These are phyloP conservation scores for Nesidiocoris tenuis DNA, from an alignment of 2,888 invertebrate genomes.

Conservation along the genomic window DNA sequence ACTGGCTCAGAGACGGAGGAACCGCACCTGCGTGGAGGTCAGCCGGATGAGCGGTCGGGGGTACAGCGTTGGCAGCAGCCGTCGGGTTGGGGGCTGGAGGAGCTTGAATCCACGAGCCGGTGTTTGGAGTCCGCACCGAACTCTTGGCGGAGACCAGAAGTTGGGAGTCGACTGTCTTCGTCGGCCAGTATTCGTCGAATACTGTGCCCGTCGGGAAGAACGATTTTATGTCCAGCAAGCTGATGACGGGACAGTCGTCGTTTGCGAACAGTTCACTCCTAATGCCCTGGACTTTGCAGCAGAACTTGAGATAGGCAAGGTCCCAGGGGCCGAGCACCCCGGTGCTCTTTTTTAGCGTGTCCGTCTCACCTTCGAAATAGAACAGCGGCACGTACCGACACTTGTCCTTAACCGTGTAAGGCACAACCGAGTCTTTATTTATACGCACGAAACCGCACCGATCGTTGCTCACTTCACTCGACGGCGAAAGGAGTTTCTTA, in stretches of 20 bases:
- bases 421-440: constrained; percentile 90
- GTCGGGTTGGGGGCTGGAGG: constrained; percentile 48
- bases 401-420: constrained; percentile 79
- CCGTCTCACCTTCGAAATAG: constrained; percentile 89
- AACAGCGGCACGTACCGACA: constrained; percentile 89
- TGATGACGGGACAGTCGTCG: constrained; percentile 87
- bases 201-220: constrained; percentile 86
- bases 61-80: neutral
- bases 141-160: constrained; percentile 60
- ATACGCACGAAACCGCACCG: constrained; percentile 89
- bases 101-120: constrained; percentile 50
- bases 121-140: constrained; percentile 21
- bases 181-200: constrained; percentile 92
- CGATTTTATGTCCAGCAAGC: constrained; percentile 83
- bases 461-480: constrained; percentile 66
- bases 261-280: constrained; percentile 86
- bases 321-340: constrained; percentile 89
- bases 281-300: constrained; percentile 78
- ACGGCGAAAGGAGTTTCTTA: constrained; percentile 71
- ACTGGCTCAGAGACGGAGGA: neutral
- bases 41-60: neutral
- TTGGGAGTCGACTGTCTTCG: constrained; percentile 81
- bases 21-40: neutral
- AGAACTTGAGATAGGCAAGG: constrained; percentile 87
- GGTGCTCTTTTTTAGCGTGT: constrained; percentile 82